Evolutionary conservation across 2,797 vertebrate genomes (phyloP).

Genomic region (Coregonus sp.): DNA sequence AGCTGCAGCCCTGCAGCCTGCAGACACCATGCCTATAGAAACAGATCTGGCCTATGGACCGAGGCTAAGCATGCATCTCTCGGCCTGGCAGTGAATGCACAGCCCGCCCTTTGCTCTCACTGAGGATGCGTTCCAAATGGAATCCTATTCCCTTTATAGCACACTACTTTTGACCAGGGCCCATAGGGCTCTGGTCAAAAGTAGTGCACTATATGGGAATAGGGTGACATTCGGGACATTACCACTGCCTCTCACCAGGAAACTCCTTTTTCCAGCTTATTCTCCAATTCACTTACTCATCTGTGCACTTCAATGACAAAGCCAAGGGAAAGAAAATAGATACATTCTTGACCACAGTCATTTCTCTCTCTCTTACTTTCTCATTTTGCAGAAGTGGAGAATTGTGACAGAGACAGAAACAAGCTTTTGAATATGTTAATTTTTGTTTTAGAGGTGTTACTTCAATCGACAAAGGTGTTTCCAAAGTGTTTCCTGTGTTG

Average conservation of each 20-base stretch:
- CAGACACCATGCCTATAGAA: background rate
- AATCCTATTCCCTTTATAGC: background rate
- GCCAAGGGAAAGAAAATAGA: constrained; percentile 3
- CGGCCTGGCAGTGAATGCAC: background rate
- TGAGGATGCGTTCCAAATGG: background rate
- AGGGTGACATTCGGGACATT: background rate
- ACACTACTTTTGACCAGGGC: background rate
- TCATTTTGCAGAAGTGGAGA: constrained; percentile 5
- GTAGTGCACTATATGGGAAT: background rate
- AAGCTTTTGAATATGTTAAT: background rate
- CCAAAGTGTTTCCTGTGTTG: background rate
- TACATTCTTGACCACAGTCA: background rate
- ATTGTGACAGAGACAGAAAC: background rate
- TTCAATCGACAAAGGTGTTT: background rate
- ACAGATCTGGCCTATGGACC: background rate
- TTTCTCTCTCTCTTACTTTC: background rate
- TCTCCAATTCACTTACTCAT: constrained; percentile 5
- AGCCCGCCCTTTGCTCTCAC: background rate
- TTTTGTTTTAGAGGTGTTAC: background rate
- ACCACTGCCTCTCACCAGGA: background rate
- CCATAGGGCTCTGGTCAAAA: too few relatives aligned
- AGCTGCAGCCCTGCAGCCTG: constrained; percentile 20
- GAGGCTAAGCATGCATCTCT: background rate
- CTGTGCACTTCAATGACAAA: background rate
- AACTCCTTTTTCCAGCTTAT: constrained; percentile 9